Conservation (phyloP, 2,113 vertebrate genomes). For the Paramormyrops kingsleyae region DNA sequence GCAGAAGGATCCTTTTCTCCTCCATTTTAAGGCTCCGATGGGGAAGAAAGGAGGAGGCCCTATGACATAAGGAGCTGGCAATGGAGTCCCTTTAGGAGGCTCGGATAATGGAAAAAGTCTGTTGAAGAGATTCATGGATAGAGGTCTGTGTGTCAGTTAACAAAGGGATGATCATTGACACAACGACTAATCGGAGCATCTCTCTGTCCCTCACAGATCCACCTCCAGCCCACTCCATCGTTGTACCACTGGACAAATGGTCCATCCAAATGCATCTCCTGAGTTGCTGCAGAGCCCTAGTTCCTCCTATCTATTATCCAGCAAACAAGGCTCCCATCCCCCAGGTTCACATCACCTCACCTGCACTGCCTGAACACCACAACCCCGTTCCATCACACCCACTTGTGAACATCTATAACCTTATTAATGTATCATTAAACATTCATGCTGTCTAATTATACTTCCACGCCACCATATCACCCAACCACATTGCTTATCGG, state of each 20-base stretch:
- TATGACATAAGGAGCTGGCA: neutral
- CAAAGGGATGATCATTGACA: neutral
- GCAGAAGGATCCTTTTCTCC: slow-evolving; percentile 2
- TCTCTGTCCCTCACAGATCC: neutral
- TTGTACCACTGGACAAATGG: neutral
- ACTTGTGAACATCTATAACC: neutral
- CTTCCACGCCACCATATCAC: neutral
- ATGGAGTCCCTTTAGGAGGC: neutral
- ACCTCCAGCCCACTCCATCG: neutral
- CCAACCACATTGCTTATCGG: neutral
- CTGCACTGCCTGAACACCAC: neutral
- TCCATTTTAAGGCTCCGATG: neutral
- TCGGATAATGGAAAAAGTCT: neutral
- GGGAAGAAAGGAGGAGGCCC: neutral
- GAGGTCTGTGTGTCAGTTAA: neutral
- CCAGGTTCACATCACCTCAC: neutral
- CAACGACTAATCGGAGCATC: neutral
- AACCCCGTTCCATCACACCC: neutral
- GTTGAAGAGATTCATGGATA: neutral
- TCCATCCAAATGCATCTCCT: neutral
- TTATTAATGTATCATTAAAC: neutral
- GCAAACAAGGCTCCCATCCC: neutral
- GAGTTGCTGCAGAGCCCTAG: neutral
- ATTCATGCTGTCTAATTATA: neutral
- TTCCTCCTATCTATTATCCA: neutral